Conservation (phyloP, 1,140 invertebrate species). For the Ridgeia piscesae region DNA sequence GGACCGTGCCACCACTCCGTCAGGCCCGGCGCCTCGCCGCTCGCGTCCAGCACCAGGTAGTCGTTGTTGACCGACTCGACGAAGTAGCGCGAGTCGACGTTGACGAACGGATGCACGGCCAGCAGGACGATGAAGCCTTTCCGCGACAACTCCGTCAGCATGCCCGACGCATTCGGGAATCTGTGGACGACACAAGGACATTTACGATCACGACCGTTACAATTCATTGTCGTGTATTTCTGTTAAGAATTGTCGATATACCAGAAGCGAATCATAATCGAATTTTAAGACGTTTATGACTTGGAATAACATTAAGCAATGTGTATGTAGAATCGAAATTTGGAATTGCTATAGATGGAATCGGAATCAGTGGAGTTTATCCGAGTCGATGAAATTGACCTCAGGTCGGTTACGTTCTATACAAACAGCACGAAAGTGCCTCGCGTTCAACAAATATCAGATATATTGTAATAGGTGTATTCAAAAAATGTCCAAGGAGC, state of each 20-base stretch:
- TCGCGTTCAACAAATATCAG: neutral
- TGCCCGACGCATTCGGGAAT: neutral
- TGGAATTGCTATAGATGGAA: too few relatives aligned
- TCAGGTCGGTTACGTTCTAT: too few relatives aligned
- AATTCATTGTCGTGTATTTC: neutral
- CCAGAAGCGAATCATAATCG: too few relatives aligned
- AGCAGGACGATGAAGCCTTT: slow-evolving; percentile 70
- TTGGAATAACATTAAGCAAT: neutral
- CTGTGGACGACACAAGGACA: neutral
- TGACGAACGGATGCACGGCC: slow-evolving; percentile 88
- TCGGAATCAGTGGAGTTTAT: neutral
- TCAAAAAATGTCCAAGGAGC: neutral
- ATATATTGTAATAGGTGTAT: neutral
- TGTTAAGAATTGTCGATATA: neutral
- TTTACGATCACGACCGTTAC: neutral
- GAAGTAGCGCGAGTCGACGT: slow-evolving; percentile 69
- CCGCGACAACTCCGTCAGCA: neutral
- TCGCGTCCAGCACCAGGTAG: slow-evolving; percentile 25
- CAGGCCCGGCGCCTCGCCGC: slow-evolving; percentile 27
- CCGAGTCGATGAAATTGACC: too few relatives aligned
- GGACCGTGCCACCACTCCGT: slow-evolving; percentile 8
- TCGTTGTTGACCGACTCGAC: slow-evolving; percentile 53
- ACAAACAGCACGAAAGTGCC: too few relatives aligned
- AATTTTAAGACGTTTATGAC: neutral
- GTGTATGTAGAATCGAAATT: too few relatives aligned